Evolutionary conservation across 2,888 invertebrate genomes (phyloP).

Genomic region (Apoda limacodes): DNA sequence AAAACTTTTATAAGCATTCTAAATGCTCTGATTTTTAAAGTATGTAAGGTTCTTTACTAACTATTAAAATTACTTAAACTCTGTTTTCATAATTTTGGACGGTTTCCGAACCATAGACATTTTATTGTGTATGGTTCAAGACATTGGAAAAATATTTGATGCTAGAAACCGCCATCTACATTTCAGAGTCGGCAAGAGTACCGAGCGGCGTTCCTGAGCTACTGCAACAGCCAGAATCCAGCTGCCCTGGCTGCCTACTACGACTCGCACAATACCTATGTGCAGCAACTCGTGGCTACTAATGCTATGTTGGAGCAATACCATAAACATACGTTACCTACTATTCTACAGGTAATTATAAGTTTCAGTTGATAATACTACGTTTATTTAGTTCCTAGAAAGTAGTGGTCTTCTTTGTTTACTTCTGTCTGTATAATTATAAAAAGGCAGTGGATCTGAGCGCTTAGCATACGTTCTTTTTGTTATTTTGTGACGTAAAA

Average conservation of each 20-base stretch:
- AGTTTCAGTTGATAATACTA: no score
- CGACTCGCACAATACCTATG: slow-evolving; percentile 93
- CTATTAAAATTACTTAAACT: no score
- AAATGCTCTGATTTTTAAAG: no score
- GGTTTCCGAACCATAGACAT: slow-evolving; percentile 5
- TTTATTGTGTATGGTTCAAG: not conserved
- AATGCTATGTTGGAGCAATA: slow-evolving; percentile 94
- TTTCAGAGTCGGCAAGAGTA: slow-evolving; percentile 89
- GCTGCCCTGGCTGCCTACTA: slow-evolving; percentile 82
- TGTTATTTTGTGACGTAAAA: no score
- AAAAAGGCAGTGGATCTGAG: no score
- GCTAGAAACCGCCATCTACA: slow-evolving; percentile 27
- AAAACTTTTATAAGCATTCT: no score
- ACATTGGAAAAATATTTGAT: not conserved
- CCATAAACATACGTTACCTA: slow-evolving; percentile 86
- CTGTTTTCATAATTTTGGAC: no score
- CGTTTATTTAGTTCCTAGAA: no score
- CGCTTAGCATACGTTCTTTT: no score
- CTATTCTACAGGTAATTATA: slow-evolving; percentile 77
- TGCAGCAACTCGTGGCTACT: slow-evolving; percentile 91
- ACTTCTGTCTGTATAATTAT: no score
- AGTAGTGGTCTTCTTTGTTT: no score
- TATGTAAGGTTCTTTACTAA: no score
- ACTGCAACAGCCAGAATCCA: slow-evolving; percentile 79
- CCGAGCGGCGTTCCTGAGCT: slow-evolving; percentile 83